Conservation (phyloP, 2,888 invertebrate species). For the Coremacera marginata region DNA sequence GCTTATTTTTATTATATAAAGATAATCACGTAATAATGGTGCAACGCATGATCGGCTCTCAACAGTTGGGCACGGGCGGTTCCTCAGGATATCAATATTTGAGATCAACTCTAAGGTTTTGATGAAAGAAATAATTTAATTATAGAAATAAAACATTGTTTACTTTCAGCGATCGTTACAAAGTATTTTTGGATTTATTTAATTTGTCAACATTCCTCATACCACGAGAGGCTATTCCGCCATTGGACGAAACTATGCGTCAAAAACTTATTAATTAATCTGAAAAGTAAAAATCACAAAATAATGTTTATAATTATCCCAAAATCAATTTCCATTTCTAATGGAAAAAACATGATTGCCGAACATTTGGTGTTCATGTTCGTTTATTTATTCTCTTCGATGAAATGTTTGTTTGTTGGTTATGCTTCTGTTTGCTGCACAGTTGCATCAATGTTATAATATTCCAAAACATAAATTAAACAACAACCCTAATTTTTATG, state of each 20-base stretch:
- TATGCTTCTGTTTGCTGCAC: too few species aligned
- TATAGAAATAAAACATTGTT: neutral
- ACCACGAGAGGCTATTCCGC: slow-evolving; percentile 91
- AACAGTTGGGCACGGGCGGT: slow-evolving; percentile 96
- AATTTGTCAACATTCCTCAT: slow-evolving; percentile 97
- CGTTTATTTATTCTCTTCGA: too few species aligned
- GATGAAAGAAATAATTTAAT: neutral
- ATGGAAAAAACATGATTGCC: too few species aligned
- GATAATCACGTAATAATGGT: slow-evolving; percentile 99
- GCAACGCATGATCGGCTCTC: slow-evolving; percentile 98
- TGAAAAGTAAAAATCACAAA: neutral
- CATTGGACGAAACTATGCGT: slow-evolving; percentile 83
- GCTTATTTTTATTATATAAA: slow-evolving; percentile 64
- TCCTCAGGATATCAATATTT: slow-evolving; percentile 99
- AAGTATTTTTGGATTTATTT: slow-evolving; percentile 97
- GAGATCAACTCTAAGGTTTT: slow-evolving; percentile 92
- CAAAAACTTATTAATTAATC: slow-evolving; percentile 58
- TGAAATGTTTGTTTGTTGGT: too few species aligned
- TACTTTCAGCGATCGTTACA: slow-evolving; percentile 92
- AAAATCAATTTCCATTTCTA: neutral
- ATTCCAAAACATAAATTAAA: too few species aligned
- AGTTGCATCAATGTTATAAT: too few species aligned
- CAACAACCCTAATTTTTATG: too few species aligned
- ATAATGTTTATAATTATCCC: neutral
- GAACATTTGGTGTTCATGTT: too few species aligned